Evolutionary conservation across 37 sponge, comb jelly and placozoan genomes (phyloP), one percentile per base, ranked within the genome.

Genomic region (Ephydatia muelleri): DNA sequence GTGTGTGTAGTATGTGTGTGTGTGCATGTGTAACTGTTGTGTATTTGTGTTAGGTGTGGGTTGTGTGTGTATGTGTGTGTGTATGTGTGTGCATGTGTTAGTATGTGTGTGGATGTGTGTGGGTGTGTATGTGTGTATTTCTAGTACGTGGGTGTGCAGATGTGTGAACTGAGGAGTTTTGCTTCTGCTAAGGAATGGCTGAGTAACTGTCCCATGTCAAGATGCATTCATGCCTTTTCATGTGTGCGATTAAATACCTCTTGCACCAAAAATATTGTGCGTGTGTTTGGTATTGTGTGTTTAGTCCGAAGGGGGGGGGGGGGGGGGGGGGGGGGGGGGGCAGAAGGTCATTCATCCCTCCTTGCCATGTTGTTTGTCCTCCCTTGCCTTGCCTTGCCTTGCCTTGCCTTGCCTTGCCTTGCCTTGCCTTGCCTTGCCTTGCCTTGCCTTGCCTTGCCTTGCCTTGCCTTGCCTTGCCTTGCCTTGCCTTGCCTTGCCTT

Each of bases 41-140:
- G 39, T 11, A 26, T 34, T 3, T 11, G 8, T 34, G n/a, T 8
- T 11, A 12, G 8, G 33, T 72, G 33, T 30, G 28, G 70, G 4
- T 69, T 8, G 9, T 75, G 36, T 30, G 5, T 14, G 5, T 14
- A 33, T 14, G 36, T 38, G 36, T 25, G 6, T 5, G 5, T 6
- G 34, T 76, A 35, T 27, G 16, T 76, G 77, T 76, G 47, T 76
- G 38, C 21, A 8, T 76, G 77, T 76, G 77, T 75, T 6, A 5
- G 34, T 76, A 35, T 27, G 16, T 76, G 77, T 76, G 47, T 76
- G 38, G 0, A 8, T 76, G 77, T 76, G 77, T 38, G 77, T 76
- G 8, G 32, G 11, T 14, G 16, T 76, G 47, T 32, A 8, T 34
- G 77, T 21, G 57, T 76, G 43, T 22, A 21, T 57, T 43, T 3